Evolutionary conservation across 2,113 vertebrate species (phyloP).

Genomic region (Catharus fuscescens): DNA sequence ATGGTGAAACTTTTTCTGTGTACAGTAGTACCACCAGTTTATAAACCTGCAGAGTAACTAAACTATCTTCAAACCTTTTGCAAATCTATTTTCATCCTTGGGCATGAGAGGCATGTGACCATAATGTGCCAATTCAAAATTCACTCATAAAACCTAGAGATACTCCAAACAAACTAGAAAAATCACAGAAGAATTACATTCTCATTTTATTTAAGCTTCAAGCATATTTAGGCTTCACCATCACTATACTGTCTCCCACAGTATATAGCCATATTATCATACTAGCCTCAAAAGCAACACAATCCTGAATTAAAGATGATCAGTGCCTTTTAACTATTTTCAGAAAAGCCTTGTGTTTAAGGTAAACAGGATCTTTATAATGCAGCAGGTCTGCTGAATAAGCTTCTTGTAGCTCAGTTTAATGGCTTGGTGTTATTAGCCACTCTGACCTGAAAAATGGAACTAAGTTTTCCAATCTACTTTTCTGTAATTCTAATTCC

Average conservation of each 20-base stretch:
- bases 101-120: not conserved
- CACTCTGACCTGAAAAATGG: not conserved
- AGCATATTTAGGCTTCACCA: not conserved
- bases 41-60: not conserved
- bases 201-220: conserved; percentile 19
- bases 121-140: not conserved
- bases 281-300: not conserved
- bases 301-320: not conserved
- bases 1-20: rapidly evolving
- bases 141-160: not conserved
- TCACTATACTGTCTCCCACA: not conserved
- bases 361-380: not conserved
- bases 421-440: not conserved
- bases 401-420: not conserved
- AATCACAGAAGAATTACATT: not conserved
- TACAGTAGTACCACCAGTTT: not conserved
- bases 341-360: not conserved
- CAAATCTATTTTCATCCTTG: not conserved
- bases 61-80: not conserved
- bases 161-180: not conserved
- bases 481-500: not conserved
- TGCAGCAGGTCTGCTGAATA: not conserved
- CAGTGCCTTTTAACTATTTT: not conserved
- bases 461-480: not conserved
- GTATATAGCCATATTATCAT: not conserved